Evolutionary conservation across 2,888 invertebrate species (phyloP).

Genomic region (Pollenia griseotomentosa): DNA sequence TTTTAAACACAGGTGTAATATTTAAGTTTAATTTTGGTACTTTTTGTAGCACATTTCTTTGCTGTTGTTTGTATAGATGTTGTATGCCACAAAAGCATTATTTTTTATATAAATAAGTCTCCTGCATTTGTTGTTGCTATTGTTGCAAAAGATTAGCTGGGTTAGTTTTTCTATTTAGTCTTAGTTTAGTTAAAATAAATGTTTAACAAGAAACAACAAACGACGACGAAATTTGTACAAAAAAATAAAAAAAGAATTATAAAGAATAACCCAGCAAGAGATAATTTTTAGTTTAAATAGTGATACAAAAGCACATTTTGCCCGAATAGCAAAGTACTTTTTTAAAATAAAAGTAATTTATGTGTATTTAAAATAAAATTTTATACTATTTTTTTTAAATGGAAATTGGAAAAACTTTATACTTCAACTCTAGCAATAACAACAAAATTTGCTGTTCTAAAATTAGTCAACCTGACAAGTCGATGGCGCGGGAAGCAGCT

Average conservation of each 20-base stretch:
- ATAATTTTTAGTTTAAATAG: too few relatives aligned
- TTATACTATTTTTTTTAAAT: too few relatives aligned
- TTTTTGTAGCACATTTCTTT: constrained; percentile 43
- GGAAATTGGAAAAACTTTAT: too few relatives aligned
- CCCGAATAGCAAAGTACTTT: too few relatives aligned
- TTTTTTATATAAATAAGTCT: constrained; percentile 31
- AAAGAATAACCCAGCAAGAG: constrained; percentile 17
- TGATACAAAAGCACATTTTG: too few relatives aligned
- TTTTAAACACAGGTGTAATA: constrained; percentile 52
- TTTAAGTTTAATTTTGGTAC: not conserved
- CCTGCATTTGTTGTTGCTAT: constrained; percentile 51
- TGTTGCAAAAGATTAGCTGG: constrained; percentile 67
- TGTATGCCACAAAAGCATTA: constrained; percentile 41
- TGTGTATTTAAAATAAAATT: too few relatives aligned
- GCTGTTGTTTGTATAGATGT: constrained; percentile 27
- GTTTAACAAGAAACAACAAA: constrained; percentile 67
- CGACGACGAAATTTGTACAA: not conserved
- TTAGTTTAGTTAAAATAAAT: constrained; percentile 66
- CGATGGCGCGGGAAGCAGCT: not conserved
- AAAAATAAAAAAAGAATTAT: not conserved
- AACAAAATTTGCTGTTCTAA: too few relatives aligned
- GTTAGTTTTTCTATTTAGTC: constrained; percentile 4
- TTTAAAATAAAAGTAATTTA: too few relatives aligned
- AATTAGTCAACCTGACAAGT: too few relatives aligned
- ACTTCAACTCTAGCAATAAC: too few relatives aligned